Evolutionary conservation across 2,113 vertebrate species (phyloP), one percentile per base, ranked within the genome.

Genomic region (Prolemur simus): DNA sequence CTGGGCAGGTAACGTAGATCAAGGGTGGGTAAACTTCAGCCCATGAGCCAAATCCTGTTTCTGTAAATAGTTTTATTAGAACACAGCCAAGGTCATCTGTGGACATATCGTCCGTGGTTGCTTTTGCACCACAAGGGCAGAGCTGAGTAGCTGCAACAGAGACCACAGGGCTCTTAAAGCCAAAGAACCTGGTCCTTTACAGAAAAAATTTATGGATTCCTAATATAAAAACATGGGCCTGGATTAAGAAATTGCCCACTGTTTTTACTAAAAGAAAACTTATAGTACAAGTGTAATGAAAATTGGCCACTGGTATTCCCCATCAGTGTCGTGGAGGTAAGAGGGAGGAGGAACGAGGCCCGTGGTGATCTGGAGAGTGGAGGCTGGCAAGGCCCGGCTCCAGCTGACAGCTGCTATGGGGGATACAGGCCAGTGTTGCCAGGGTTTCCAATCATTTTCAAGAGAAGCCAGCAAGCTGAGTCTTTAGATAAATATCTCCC

Each of bases 191-290:
- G 68, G 29, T 14, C 11, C 29, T 71, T 64, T 58, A 52, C 8
- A 77, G 60, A 60, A 42, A 78, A 80, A 56, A 11, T 23, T 14
- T 42, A 42, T n/a, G 87, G 47, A 60, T n/a, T 8, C 47, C 39
- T 37, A 17, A 25, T 25, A 15, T 49, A 69, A 49, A 37, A 37
- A 90, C 87, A 54, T 21, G 10, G 20, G 6, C 21, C 54, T 39
- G 20, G 29, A 37, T 78, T 80, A 83, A 78, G 58, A 82, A 85
- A 71, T 12, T 1, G 27, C 25, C 17, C 5, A 2, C 47, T 58
- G 34, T 21, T 23, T 89, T 89, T 14, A 86, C 6, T 23, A 64
- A 58, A 73, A 77, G 60, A 82, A 89, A 88, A 94, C 1, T 37
- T 8, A 32, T 3, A n/a, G 14, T 3, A 20, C 15, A 29, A n/a